Evolutionary conservation across 2,113 vertebrate species (phyloP).

Genomic region (Rhea americana): DNA sequence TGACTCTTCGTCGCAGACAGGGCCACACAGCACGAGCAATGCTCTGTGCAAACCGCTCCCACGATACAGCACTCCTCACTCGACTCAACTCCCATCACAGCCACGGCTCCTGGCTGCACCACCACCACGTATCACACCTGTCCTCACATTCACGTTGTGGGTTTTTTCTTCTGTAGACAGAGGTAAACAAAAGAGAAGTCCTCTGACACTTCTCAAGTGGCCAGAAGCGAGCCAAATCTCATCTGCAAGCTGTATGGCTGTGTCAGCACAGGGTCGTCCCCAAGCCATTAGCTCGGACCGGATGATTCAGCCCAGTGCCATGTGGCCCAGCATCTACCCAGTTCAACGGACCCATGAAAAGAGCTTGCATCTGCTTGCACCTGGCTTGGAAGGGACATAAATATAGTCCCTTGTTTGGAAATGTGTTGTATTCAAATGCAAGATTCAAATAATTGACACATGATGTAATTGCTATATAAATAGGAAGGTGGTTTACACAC

Average conservation of each 20-base stretch:
- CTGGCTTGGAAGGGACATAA: not conserved
- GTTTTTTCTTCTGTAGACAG: not conserved
- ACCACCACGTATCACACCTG: rapidly evolving
- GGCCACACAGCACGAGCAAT: rapidly evolving
- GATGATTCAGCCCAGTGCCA: not conserved
- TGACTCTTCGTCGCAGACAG: not conserved
- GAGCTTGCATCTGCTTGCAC: not conserved
- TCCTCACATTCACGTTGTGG: rapidly evolving
- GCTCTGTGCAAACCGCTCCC: not conserved
- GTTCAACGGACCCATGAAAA: not conserved
- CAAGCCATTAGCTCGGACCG: not conserved
- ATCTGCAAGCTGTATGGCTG: rapidly evolving
- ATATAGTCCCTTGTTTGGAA: not conserved
- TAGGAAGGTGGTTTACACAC: slow-evolving; percentile 43
- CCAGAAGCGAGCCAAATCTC: not conserved
- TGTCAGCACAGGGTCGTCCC: not conserved
- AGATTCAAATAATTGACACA: not conserved
- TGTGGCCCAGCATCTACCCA: not conserved
- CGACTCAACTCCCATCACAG: not conserved
- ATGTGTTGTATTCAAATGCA: not conserved
- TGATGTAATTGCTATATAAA: slow-evolving; percentile 31
- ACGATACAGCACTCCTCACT: rapidly evolving
- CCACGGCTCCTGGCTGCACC: not conserved
- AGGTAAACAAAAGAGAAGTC: not conserved
- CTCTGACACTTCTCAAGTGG: not conserved